Percentiles rank a stretch among this genome's conserved stretches.
Conservation (phyloP, 1,140 invertebrate species). For the Gryllus bimaculatus region DNA sequence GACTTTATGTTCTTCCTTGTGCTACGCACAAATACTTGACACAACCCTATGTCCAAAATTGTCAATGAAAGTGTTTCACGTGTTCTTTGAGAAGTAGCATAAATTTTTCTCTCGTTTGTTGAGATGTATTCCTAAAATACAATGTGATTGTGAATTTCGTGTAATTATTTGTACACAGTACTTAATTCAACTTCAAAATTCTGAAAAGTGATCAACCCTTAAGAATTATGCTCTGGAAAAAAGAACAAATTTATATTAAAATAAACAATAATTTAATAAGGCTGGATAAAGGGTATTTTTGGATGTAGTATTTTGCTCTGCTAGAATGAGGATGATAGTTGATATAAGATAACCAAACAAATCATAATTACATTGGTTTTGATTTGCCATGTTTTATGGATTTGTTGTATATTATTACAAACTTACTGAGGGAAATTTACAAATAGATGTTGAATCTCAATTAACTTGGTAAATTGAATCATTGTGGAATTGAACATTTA, state of each 20-base stretch:
- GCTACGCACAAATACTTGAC: background rate
- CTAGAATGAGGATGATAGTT: background rate
- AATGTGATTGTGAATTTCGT: background rate
- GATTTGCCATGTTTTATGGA: no score
- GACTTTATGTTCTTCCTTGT: background rate
- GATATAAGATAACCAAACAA: no score
- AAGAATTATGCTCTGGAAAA: background rate
- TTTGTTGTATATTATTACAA: no score
- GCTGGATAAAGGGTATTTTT: background rate
- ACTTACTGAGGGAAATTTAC: no score
- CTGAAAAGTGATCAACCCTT: background rate
- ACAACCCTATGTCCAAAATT: background rate
- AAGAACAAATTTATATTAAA: background rate
- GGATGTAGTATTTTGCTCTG: background rate
- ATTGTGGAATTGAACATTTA: no score
- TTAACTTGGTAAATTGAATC: no score
- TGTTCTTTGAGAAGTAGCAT: background rate
- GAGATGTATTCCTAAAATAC: background rate
- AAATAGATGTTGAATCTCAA: no score
- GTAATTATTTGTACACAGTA: background rate
- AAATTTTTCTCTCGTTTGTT: background rate
- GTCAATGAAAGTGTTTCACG: background rate
- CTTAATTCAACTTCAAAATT: background rate
- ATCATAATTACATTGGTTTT: no score
- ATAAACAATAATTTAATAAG: background rate